Evolutionary conservation across 2,113 vertebrate genomes (phyloP).

Genomic region (Ia io): DNA sequence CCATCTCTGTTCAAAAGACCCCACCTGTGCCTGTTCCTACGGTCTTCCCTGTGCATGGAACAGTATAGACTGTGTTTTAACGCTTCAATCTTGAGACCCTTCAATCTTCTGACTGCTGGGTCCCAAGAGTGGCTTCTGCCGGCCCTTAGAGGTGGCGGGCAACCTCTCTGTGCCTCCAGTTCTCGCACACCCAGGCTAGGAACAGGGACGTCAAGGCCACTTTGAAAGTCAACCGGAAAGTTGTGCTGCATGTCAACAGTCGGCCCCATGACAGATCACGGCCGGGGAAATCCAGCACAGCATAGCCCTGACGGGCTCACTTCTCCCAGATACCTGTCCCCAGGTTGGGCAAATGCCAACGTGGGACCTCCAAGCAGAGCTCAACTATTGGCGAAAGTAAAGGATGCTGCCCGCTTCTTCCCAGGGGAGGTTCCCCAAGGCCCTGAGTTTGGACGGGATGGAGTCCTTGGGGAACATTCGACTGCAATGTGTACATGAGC

Average conservation of each 20-base stretch:
- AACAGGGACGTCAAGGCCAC: conserved; percentile 78
- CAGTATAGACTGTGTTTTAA: too few relatives aligned
- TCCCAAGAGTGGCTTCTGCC: background rate
- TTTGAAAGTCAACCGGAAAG: conserved; percentile 82
- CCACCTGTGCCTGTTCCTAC: fast-evolving
- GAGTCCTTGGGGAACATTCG: conserved; percentile 73
- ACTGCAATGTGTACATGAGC: conserved; percentile 77
- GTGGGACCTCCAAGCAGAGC: background rate
- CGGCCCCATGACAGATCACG: conserved; percentile 76
- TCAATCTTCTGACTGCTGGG: background rate
- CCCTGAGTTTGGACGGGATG: conserved; percentile 80
- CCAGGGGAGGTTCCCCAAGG: conserved; percentile 84
- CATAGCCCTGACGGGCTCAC: conserved; percentile 80
- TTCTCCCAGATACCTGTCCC: conserved; percentile 83
- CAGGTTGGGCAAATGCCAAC: fast-evolving
- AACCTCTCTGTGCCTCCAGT: background rate
- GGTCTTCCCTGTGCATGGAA: background rate
- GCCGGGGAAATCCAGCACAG: conserved; percentile 68
- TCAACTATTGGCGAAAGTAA: background rate
- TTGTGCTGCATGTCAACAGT: conserved; percentile 81
- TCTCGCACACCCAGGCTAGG: conserved; percentile 75
- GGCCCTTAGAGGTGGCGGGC: background rate
- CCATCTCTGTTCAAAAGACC: background rate
- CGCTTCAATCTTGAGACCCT: fast-evolving
- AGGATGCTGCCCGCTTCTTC: conserved; percentile 48